These are phyloP conservation scores for Clistopyga incitator DNA, from an alignment of 2,888 invertebrate species.

Conservation along the genomic window DNA sequence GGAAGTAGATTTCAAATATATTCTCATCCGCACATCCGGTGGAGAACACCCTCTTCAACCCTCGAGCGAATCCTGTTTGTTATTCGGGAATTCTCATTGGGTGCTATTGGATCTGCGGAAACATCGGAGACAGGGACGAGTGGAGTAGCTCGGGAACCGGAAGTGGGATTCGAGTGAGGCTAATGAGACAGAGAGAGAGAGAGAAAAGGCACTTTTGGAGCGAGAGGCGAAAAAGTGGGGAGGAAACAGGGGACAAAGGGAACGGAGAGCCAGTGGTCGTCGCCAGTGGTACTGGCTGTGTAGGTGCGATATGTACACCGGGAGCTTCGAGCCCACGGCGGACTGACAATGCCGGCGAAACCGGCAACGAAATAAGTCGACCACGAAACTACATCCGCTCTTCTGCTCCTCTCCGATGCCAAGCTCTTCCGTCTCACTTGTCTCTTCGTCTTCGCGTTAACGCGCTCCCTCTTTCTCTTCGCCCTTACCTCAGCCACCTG, in stretches of 20 bases:
- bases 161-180: constrained; percentile 73
- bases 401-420: constrained; percentile 58
- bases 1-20: too few relatives aligned
- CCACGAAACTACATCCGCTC: constrained; percentile 83
- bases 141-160: constrained; percentile 69
- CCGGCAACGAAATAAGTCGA: constrained; percentile 80
- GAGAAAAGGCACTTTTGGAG: neutral
- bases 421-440: neutral
- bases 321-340: neutral
- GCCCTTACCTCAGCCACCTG: constrained; percentile 20
- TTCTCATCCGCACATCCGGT: neutral
- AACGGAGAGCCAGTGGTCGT: too few relatives aligned
- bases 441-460: neutral
- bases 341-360: constrained; percentile 39
- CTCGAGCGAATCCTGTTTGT: constrained; percentile 9
- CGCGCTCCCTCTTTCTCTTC: neutral
- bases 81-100: constrained; percentile 2
- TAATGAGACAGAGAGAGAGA: constrained; percentile 71
- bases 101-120: constrained; percentile 34
- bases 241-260: too few relatives aligned
- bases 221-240: neutral
- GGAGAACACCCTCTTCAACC: too few relatives aligned
- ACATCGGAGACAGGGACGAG: constrained; percentile 53
- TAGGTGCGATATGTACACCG: constrained; percentile 13
- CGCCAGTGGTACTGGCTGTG: neutral